Evolutionary conservation across 1,140 invertebrate species (phyloP), one percentile per base, ranked within the genome.

Genomic region (Halesus radiatus): DNA sequence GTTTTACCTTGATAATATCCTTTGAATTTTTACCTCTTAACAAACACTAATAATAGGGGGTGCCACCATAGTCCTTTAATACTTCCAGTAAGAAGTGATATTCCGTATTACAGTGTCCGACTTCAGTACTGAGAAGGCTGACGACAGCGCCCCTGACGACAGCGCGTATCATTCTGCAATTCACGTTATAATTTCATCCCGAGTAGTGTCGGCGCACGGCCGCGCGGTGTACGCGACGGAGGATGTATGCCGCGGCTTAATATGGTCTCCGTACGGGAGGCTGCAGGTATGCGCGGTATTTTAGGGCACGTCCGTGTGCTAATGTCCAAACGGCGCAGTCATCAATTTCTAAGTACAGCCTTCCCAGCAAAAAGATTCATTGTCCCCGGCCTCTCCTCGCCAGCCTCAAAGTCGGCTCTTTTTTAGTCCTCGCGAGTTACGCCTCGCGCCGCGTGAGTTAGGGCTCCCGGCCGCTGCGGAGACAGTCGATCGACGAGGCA

Each of bases 301-400:
- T 72, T 72, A 53, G 68, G 68, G 68, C 22, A 23, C 68, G 45
- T 72, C 68, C 18, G 68, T 52, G 68, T 23, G 20, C 45, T 23
- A 52, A 23, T 53, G 68, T 54, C 68, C 45, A 23, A 50, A 68
- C 64, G 29, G 64, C 16, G 29, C 29, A 37, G 26, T 32, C 64
- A 68, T 68, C 64, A 68, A 68, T 68, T 37, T 45, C 64, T 68
- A 68, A 66, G 26, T 26, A 66, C 62, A n/a, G 22, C n/a, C 62
- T 32, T 13, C 56, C 23, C 56, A 60, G 23, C 37, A 45, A 45
- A 45, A 45, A 23, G 18, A 22, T 60, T 18, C 56, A 13, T 60
- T 60, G 18, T 20, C 56, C 18, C 56, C 56, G 56, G 18, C 13
- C 10, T 60, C 56, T n/a, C 56, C 56, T 22, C 56, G 56, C 16